A percentile compares a stretch with the other conserved stretches of the same genome.
phyloP scores from a whole-genome alignment of 2,797 vertebrate species.

The Eurystomus glaucurus region DNA sequence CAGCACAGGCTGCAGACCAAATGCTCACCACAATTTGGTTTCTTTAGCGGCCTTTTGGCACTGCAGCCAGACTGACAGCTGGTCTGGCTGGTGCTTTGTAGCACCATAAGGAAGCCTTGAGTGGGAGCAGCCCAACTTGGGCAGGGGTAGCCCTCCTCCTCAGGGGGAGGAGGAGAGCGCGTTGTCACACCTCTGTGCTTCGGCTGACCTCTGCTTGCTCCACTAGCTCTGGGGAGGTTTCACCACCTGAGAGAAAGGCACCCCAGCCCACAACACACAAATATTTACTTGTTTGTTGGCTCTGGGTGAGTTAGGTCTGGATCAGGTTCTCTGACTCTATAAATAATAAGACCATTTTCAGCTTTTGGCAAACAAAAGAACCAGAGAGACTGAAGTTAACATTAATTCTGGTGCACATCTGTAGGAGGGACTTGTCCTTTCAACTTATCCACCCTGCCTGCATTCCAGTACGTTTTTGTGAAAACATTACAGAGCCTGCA shows the following conservation, averaged over 20 bases:
- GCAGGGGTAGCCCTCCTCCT: not conserved
- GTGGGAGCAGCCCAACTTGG: rapidly evolving
- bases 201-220: not conserved
- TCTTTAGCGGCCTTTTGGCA: not conserved
- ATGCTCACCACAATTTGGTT: not conserved
- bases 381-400: not conserved
- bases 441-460: not conserved
- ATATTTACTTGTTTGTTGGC: not conserved
- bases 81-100: not conserved
- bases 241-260: not conserved
- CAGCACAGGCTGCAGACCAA: not conserved
- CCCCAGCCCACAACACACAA: not conserved
- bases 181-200: rapidly evolving
- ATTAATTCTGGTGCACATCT: not conserved
- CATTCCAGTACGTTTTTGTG: not conserved
- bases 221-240: not conserved
- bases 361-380: not conserved
- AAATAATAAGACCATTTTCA: not conserved
- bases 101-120: not conserved
- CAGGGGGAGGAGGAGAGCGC: not conserved
- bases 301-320: not conserved
- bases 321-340: not conserved
- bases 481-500: not conserved
- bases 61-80: not conserved
- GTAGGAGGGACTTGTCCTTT: not conserved